Percentiles rank a stretch among this genome's conserved stretches.
Conservation (phyloP, 2,113 vertebrate genomes). For the Urocynchramus pylzowi region DNA sequence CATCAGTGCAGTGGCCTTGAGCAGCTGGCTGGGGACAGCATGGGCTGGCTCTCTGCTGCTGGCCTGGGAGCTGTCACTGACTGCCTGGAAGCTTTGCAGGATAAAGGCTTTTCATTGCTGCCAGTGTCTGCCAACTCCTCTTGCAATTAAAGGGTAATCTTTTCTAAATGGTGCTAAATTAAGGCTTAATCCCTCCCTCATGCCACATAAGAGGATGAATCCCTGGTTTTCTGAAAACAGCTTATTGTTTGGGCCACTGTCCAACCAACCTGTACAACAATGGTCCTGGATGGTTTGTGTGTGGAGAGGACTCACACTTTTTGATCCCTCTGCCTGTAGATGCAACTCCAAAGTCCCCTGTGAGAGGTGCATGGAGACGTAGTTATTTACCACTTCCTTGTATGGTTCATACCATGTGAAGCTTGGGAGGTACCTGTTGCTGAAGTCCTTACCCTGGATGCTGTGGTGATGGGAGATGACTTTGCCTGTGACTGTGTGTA, state of each 20-base stretch:
- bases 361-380: background rate
- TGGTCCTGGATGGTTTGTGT: background rate
- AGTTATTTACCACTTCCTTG: background rate
- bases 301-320: background rate
- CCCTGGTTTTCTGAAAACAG: constrained; percentile 75
- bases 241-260: constrained; percentile 67
- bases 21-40: background rate
- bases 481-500: background rate
- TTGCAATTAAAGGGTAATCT: constrained; percentile 77
- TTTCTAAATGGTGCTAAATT: constrained; percentile 79
- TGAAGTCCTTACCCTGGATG: background rate
- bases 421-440: background rate
- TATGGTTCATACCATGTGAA: background rate
- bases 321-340: background rate
- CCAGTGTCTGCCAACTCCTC: constrained; percentile 52
- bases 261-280: constrained; percentile 20
- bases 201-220: constrained; percentile 76
- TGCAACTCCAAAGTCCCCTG: background rate
- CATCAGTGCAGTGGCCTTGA: background rate
- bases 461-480: accelerated
- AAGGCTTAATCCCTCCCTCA: constrained; percentile 73
- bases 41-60: background rate
- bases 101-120: constrained; percentile 39
- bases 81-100: background rate
- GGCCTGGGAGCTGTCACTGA: background rate